Conservation (phyloP, 2,797 vertebrate species). For the Diglossa cyanea region DNA sequence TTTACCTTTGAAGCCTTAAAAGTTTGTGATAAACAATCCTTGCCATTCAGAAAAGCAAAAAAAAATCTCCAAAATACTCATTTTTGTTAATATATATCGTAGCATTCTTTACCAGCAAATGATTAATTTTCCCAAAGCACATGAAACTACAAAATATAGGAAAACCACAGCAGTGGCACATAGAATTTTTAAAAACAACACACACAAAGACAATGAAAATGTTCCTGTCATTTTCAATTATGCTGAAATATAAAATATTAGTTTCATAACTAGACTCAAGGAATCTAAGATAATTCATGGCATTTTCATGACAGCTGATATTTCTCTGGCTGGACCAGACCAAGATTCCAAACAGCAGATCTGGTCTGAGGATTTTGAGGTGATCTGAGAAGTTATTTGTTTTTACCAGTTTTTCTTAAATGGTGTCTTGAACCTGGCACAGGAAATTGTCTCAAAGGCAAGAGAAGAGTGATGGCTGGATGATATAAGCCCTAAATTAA, state of each 20-base stretch:
- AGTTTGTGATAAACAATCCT: background rate
- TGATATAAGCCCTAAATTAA: background rate
- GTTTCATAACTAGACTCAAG: background rate
- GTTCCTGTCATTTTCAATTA: background rate
- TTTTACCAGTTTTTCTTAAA: background rate
- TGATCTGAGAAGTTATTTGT: background rate
- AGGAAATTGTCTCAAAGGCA: background rate
- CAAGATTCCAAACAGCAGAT: background rate
- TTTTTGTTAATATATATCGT: background rate
- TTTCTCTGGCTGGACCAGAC: background rate
- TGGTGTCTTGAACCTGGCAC: background rate
- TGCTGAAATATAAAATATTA: background rate
- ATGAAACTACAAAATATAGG: background rate
- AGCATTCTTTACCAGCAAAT: background rate
- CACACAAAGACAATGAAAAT: background rate
- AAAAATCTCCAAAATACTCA: background rate
- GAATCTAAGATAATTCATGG: background rate
- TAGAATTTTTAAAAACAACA: background rate
- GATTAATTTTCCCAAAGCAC: background rate
- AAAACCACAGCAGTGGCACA: background rate
- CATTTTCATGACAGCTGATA: background rate
- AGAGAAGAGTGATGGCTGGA: background rate
- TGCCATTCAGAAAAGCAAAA: constrained; percentile 7
- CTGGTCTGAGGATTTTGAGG: background rate
- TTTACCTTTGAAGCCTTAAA: constrained; percentile 42